phyloP scores from a whole-genome alignment of 2,797 vertebrate species.

The Atherinosoma microstoma region DNA sequence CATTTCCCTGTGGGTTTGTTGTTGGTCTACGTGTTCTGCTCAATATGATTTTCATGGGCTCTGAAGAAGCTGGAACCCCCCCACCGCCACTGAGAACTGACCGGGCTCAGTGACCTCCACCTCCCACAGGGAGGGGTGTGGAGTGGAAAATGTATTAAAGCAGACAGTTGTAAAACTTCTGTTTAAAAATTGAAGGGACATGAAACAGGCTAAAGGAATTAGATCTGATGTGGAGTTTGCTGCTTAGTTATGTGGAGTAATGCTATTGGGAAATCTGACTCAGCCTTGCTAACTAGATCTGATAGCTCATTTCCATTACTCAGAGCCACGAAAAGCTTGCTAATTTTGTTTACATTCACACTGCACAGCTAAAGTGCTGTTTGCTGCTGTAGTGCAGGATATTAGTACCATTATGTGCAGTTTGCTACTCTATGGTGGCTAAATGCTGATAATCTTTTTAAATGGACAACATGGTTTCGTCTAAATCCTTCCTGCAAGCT shows the following conservation, averaged over 20 bases:
- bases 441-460: constrained; percentile 25
- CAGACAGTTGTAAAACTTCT: constrained; percentile 11
- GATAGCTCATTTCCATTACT: constrained; percentile 58
- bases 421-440: background rate
- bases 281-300: constrained; percentile 48
- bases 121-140: constrained; percentile 16
- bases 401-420: constrained; percentile 19
- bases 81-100: background rate
- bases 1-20: constrained; percentile 15
- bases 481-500: background rate
- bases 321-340: constrained; percentile 30
- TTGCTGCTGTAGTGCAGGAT: constrained; percentile 17
- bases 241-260: constrained; percentile 44
- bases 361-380: constrained; percentile 14
- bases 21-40: constrained; percentile 3
- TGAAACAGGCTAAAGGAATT: constrained; percentile 37
- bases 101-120: constrained; percentile 31
- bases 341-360: constrained; percentile 49
- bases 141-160: constrained; percentile 12
- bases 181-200: constrained; percentile 30
- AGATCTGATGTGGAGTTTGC: constrained; percentile 47
- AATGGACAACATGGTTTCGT: background rate
- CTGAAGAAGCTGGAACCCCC: constrained; percentile 6
- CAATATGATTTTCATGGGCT: constrained; percentile 13
- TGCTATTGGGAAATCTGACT: constrained; percentile 39